phyloP scores from a whole-genome alignment of 2,113 vertebrate genomes.

The Apaloderma vittatum region DNA sequence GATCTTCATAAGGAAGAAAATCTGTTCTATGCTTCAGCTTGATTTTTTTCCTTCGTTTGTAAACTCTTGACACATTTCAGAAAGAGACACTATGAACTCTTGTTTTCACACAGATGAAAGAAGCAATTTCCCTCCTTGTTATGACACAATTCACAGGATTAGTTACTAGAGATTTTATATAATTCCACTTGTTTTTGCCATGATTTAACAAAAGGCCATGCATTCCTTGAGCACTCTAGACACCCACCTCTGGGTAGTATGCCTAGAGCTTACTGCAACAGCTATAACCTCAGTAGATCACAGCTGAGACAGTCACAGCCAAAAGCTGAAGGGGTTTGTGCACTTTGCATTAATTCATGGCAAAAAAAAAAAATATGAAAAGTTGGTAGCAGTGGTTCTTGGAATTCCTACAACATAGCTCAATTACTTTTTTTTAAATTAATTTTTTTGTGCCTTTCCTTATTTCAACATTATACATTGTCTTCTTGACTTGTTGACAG shows the following conservation, averaged over 20 bases:
- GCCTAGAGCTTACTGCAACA: conserved; percentile 22
- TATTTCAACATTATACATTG: not conserved
- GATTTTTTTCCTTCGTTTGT: not conserved
- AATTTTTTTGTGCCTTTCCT: not conserved
- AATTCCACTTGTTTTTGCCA: conserved; percentile 21
- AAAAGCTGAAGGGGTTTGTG: not conserved
- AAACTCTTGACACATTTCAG: not conserved
- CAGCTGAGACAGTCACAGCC: not conserved
- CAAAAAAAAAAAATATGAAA: not conserved
- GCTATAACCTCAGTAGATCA: not conserved
- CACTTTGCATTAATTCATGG: not conserved
- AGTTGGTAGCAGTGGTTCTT: not conserved
- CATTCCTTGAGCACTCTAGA: not conserved
- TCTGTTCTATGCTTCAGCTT: not conserved
- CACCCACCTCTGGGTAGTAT: not conserved
- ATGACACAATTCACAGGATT: not conserved
- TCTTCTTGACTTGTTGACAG: not conserved
- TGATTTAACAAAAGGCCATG: not conserved
- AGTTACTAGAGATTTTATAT: not conserved
- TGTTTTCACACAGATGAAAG: not conserved
- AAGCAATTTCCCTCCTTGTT: not conserved
- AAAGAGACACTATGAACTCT: not conserved
- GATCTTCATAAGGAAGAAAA: not conserved
- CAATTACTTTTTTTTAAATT: not conserved
- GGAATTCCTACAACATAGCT: not conserved